These are phyloP conservation scores for Coecobrya sp. DNA, from an alignment of 2,888 invertebrate genomes.

Conservation along the genomic window DNA sequence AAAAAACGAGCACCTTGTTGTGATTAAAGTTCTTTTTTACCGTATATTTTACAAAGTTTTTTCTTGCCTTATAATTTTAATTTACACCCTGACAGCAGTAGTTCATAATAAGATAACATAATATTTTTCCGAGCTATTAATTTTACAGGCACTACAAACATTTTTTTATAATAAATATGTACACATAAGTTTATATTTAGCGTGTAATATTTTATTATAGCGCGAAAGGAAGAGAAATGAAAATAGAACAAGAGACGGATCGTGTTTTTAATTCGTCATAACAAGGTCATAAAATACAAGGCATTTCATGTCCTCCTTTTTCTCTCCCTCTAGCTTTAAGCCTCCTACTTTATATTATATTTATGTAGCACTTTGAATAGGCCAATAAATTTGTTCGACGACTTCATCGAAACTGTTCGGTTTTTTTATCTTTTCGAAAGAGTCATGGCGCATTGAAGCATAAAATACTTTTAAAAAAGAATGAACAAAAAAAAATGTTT, in stretches of 20 bases:
- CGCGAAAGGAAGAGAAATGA: not conserved
- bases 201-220: not conserved
- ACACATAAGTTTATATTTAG: not conserved
- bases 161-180: not conserved
- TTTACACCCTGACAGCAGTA: not conserved
- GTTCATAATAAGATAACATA: not conserved
- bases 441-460: too few relatives aligned
- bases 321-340: slow-evolving; percentile 2
- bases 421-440: not conserved
- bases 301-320: not conserved
- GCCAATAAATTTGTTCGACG: slow-evolving; percentile 61
- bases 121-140: not conserved
- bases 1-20: slow-evolving; percentile 47
- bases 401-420: slow-evolving; percentile 38
- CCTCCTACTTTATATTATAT: not conserved
- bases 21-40: slow-evolving; percentile 13
- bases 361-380: slow-evolving; percentile 58
- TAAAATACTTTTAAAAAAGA: too few relatives aligned
- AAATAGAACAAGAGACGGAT: slow-evolving; percentile 2
- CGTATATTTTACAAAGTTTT: not conserved
- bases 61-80: not conserved
- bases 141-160: too few relatives aligned
- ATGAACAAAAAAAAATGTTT: too few relatives aligned
- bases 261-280: slow-evolving; percentile 57
- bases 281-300: slow-evolving; percentile 69